These are phyloP conservation scores for Macaca mulatta DNA, from an alignment of 2,113 vertebrate species.

Conservation along the genomic window DNA sequence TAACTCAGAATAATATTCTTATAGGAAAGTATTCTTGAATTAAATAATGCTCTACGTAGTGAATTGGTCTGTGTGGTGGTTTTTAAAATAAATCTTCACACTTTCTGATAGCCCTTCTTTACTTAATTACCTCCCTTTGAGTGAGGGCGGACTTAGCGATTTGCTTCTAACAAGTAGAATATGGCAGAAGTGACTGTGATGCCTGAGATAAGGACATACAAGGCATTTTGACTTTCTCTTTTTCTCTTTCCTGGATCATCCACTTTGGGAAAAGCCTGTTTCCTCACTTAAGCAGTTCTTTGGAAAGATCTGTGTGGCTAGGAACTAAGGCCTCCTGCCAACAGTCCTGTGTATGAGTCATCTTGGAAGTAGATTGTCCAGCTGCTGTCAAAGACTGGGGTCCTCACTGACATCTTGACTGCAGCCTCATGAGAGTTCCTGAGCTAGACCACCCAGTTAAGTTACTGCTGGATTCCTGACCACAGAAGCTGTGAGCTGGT, in stretches of 20 bases:
- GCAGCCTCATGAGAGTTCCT: neutral
- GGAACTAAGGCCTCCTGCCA: neutral
- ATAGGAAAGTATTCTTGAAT: neutral
- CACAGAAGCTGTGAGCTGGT: neutral
- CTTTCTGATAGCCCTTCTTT: neutral
- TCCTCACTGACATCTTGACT: neutral
- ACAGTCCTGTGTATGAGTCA: neutral
- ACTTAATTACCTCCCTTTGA: neutral
- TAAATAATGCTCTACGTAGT: neutral
- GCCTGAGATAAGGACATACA: neutral
- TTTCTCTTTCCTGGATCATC: neutral
- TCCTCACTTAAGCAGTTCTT: neutral
- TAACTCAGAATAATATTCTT: neutral
- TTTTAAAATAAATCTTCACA: conserved; percentile 6
- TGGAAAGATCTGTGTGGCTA: neutral
- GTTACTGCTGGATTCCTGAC: neutral
- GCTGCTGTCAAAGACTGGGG: accelerated
- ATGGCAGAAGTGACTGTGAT: neutral
- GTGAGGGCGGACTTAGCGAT: neutral
- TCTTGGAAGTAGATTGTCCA: neutral
- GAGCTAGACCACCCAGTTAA: neutral
- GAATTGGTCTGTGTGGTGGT: neutral
- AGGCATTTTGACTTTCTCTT: neutral
- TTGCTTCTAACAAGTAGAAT: neutral
- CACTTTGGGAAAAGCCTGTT: neutral